phyloP scores from a whole-genome alignment of 2,888 invertebrate species.

The Gastrophysa polygoni region DNA sequence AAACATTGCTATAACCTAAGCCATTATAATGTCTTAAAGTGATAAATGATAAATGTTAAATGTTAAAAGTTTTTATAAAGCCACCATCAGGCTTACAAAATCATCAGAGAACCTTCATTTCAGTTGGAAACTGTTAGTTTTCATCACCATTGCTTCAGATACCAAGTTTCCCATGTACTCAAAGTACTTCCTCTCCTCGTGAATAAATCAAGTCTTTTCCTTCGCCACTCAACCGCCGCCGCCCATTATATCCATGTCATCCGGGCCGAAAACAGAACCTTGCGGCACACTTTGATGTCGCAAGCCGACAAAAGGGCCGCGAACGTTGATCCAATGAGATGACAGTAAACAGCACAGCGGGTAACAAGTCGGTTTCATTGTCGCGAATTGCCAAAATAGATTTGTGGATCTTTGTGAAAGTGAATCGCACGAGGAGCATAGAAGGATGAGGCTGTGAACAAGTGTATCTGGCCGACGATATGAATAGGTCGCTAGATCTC shows the following conservation, averaged over 20 bases:
- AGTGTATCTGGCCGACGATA: background rate
- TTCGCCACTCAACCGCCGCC: slow-evolving; percentile 19
- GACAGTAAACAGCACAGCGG: slow-evolving; percentile 32
- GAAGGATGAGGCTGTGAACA: background rate
- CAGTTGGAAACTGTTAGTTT: too few relatives aligned
- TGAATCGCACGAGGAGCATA: background rate
- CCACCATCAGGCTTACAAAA: too few relatives aligned
- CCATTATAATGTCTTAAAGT: too few relatives aligned
- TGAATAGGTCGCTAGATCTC: background rate
- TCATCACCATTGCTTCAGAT: too few relatives aligned
- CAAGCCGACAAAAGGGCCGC: slow-evolving; percentile 27
- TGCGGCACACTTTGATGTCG: slow-evolving; percentile 25
- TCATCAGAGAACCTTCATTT: too few relatives aligned
- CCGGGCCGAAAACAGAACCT: slow-evolving; percentile 32
- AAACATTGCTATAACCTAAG: too few relatives aligned
- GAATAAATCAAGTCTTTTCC: slow-evolving; percentile 30
- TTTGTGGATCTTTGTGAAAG: slow-evolving; percentile 1
- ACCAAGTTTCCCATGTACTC: too few relatives aligned
- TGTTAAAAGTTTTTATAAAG: too few relatives aligned
- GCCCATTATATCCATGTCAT: slow-evolving; percentile 30
- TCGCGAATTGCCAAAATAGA: slow-evolving; percentile 11
- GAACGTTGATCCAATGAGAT: slow-evolving; percentile 32
- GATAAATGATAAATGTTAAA: too few relatives aligned
- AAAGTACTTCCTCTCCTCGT: too few relatives aligned
- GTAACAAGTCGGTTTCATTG: slow-evolving; percentile 22